phyloP scores from a whole-genome alignment of 2,113 vertebrate genomes.

The Cariama cristata region DNA sequence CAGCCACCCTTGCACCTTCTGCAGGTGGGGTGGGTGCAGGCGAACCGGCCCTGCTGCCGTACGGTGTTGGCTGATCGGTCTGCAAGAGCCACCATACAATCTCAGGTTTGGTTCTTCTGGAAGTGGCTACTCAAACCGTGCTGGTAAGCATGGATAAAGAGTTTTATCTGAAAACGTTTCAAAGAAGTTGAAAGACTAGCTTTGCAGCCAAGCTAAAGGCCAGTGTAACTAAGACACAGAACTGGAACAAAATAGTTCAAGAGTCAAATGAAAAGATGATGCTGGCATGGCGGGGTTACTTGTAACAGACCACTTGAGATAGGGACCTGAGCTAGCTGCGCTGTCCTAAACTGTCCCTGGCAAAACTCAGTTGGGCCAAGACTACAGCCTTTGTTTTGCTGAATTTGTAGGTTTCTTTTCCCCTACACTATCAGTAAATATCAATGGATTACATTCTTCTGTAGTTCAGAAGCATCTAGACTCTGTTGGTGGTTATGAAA shows the following conservation, averaged over 20 bases:
- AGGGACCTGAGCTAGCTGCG: background rate
- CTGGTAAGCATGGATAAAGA: background rate
- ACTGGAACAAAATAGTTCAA: background rate
- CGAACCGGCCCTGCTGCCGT: background rate
- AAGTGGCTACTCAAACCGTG: background rate
- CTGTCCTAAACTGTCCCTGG: background rate
- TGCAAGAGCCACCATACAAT: rapidly evolving
- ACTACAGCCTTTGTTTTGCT: background rate
- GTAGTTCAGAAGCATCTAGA: background rate
- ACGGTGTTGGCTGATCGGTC: background rate
- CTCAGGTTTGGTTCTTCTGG: background rate
- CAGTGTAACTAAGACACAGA: background rate
- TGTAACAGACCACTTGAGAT: background rate
- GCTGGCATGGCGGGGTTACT: background rate
- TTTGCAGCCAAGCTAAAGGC: background rate
- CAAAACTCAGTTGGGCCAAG: background rate
- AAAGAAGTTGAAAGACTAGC: background rate
- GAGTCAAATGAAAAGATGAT: background rate
- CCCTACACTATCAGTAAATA: background rate
- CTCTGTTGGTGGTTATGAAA: background rate
- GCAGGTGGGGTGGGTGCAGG: background rate
- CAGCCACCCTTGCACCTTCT: background rate
- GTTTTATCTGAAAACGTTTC: background rate
- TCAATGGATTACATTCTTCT: background rate
- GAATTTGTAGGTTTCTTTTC: background rate